phyloP scores from a whole-genome alignment of 2,797 vertebrate genomes.

The Pogoniulus pusillus region DNA sequence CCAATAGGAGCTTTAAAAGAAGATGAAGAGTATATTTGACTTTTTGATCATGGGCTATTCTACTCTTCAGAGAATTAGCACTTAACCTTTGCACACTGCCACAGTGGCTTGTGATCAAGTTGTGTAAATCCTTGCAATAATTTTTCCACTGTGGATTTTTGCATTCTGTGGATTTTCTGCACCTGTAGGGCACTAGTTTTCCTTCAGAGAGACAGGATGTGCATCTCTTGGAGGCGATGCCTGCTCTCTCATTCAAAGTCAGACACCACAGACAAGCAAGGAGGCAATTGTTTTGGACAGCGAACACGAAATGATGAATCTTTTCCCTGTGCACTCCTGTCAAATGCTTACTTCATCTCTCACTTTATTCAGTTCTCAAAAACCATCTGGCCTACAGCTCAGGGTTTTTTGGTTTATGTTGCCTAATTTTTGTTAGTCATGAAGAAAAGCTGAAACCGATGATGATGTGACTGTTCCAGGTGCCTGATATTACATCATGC shows the following conservation, averaged over 20 bases:
- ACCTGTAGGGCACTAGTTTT: neutral
- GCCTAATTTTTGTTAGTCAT: constrained; percentile 78
- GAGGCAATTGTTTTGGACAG: constrained; percentile 73
- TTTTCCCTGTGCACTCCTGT: constrained; percentile 85
- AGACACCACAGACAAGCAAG: constrained; percentile 68
- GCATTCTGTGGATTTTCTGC: constrained; percentile 1
- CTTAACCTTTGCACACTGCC: neutral
- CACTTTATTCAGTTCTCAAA: constrained; percentile 88
- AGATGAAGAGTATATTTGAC: neutral
- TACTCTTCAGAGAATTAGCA: neutral
- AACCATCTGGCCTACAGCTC: constrained; percentile 88
- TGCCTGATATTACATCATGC: constrained; percentile 37
- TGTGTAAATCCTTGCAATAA: neutral
- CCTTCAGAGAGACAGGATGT: neutral
- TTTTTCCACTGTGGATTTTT: neutral
- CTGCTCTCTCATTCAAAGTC: constrained; percentile 41
- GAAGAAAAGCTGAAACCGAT: constrained; percentile 75
- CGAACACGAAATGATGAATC: constrained; percentile 83
- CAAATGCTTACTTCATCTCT: constrained; percentile 90
- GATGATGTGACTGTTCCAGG: constrained; percentile 56
- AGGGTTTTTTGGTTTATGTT: constrained; percentile 68
- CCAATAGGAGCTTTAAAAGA: neutral
- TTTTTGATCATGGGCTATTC: constrained; percentile 12
- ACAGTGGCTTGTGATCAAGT: neutral
- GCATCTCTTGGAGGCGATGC: neutral